Conservation (phyloP, 2,888 invertebrate genomes). For the Carcina quercana region DNA sequence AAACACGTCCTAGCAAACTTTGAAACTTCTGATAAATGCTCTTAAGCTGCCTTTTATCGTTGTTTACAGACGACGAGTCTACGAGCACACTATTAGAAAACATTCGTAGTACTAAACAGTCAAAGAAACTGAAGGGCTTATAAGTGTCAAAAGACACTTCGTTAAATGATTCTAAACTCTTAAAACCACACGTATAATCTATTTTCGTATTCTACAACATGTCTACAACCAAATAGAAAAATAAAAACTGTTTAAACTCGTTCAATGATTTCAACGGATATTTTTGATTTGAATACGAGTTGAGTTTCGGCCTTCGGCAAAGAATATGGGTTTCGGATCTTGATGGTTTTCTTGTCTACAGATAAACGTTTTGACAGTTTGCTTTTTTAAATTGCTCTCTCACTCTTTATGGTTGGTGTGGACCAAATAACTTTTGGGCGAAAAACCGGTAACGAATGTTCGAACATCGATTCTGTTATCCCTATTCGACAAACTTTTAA, state of each 20-base stretch:
- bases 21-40: conserved; percentile 41
- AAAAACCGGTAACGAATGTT: too few species aligned
- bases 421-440: too few species aligned
- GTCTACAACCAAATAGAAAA: conserved; percentile 18
- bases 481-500: too few species aligned
- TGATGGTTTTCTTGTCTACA: too few species aligned
- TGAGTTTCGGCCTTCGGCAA: neutral
- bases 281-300: conserved; percentile 17
- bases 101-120: conserved; percentile 31
- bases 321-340: too few species aligned
- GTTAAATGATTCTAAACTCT: conserved; percentile 1
- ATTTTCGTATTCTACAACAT: conserved; percentile 13
- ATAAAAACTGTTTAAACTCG: conserved; percentile 18
- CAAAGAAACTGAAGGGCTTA: conserved; percentile 1
- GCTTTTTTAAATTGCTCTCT: too few species aligned
- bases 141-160: conserved; percentile 1
- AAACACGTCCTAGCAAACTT: conserved; percentile 34
- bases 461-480: too few species aligned
- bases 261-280: conserved; percentile 32
- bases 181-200: conserved; percentile 12
- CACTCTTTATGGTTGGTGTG: too few species aligned
- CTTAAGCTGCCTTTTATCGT: conserved; percentile 32
- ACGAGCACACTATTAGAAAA: conserved; percentile 34
- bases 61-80: conserved; percentile 27
- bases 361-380: too few species aligned